These are phyloP conservation scores for Trachurus trachurus DNA, from an alignment of 2,797 vertebrate genomes.

Conservation along the genomic window DNA sequence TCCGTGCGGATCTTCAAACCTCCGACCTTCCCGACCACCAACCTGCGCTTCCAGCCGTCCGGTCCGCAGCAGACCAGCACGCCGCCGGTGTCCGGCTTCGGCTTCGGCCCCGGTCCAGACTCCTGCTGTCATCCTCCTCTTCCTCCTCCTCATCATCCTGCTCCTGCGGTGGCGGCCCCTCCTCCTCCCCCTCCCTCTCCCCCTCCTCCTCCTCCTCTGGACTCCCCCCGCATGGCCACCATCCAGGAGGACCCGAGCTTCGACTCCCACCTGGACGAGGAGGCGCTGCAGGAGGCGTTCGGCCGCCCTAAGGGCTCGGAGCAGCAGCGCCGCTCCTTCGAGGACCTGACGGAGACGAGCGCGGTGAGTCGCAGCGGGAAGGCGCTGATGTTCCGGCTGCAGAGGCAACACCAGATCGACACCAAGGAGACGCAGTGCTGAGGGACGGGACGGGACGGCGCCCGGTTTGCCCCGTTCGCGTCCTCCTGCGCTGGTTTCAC, in stretches of 20 bases:
- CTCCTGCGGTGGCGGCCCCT: too few relatives aligned
- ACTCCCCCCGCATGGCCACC: constrained; percentile 92
- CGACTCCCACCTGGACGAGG: constrained; percentile 89
- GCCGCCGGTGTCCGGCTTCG: constrained; percentile 49
- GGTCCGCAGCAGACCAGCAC: constrained; percentile 75
- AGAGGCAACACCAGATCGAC: constrained; percentile 88
- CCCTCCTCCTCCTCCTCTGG: constrained; percentile 69
- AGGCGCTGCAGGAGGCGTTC: constrained; percentile 90
- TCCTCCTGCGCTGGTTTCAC: background rate
- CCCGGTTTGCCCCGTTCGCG: background rate
- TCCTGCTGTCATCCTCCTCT: background rate
- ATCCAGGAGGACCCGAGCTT: constrained; percentile 95
- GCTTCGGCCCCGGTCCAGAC: background rate
- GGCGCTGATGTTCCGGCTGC: constrained; percentile 81
- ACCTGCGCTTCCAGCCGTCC: constrained; percentile 56
- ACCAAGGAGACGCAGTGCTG: constrained; percentile 97
- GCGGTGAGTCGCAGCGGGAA: constrained; percentile 83
- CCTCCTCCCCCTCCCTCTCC: rapidly evolving
- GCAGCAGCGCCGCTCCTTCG: constrained; percentile 91
- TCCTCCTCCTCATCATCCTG: too few relatives aligned
- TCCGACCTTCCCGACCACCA: constrained; percentile 24
- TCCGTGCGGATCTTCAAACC: constrained; percentile 94
- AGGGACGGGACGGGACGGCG: constrained; percentile 29
- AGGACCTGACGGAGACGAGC: constrained; percentile 91
- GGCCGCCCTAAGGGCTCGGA: constrained; percentile 76